phyloP scores from a whole-genome alignment of 2,113 vertebrate species.

The Leptodactylus fuscus region DNA sequence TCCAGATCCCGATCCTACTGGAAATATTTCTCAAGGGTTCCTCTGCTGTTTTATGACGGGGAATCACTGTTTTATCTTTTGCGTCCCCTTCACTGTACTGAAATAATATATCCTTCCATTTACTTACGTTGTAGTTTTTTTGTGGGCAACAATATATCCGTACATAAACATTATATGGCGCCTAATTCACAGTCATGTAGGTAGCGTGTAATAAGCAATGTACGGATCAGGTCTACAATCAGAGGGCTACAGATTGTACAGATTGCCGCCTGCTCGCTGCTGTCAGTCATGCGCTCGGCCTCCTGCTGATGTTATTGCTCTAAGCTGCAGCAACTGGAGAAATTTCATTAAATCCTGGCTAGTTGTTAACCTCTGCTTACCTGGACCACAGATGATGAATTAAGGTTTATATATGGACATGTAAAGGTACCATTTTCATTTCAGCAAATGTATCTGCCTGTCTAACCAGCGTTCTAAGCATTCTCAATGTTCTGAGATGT shows the following conservation, averaged over 20 bases:
- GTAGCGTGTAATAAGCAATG: background rate
- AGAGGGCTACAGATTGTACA: background rate
- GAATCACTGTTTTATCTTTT: no score
- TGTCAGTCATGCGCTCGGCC: background rate
- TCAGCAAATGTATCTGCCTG: background rate
- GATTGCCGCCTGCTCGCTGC: background rate
- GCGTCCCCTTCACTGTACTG: no score
- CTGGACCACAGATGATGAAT: background rate
- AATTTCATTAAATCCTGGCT: background rate
- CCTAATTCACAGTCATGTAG: background rate
- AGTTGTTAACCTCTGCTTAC: background rate
- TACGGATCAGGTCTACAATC: background rate
- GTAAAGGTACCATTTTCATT: no score
- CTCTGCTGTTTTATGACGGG: no score
- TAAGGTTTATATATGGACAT: background rate
- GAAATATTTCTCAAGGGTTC: no score
- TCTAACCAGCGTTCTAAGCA: no score
- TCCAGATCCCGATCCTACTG: no score
- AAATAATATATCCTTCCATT: no score
- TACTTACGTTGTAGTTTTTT: no score
- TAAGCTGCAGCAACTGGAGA: background rate
- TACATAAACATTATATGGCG: no score
- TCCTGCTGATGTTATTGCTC: background rate
- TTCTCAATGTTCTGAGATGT: no score
- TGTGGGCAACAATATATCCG: no score